Conservation (phyloP, 2,113 vertebrate genomes). For the Erythrocercus mccallii region DNA sequence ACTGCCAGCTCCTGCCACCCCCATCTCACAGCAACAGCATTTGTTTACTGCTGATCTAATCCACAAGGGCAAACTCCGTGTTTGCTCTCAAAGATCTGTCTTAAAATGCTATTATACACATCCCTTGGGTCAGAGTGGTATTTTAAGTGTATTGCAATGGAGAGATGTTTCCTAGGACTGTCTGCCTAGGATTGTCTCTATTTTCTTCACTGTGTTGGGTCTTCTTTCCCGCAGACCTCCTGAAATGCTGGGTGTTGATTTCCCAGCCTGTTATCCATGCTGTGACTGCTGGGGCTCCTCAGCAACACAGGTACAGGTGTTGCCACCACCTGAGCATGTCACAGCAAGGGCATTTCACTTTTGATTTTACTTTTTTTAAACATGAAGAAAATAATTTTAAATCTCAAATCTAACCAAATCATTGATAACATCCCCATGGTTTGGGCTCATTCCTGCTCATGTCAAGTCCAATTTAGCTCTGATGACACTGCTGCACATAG, state of each 20-base stretch:
- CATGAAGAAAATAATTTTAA: not conserved
- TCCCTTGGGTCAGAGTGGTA: not conserved
- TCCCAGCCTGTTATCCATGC: not conserved
- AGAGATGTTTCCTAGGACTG: not conserved
- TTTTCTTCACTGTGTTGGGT: not conserved
- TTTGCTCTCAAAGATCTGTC: conserved; percentile 10
- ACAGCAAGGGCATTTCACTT: not conserved
- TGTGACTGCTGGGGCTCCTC: not conserved
- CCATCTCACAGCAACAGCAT: not conserved
- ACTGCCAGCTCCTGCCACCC: not conserved
- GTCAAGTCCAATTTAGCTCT: not conserved
- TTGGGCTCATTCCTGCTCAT: not conserved
- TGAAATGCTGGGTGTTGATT: not conserved
- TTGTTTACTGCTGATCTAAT: conserved; percentile 18
- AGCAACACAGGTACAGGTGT: not conserved
- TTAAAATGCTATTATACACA: not conserved
- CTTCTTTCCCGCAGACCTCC: not conserved
- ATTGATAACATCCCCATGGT: not conserved
- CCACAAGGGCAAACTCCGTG: not conserved
- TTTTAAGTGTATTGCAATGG: not conserved
- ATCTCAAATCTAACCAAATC: not conserved
- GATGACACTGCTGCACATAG: not conserved
- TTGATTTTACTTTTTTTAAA: not conserved
- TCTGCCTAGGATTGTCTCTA: not conserved
- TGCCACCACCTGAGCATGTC: not conserved